These are phyloP conservation scores for Zaprionus kolodkinae DNA, from an alignment of 1,140 invertebrate genomes.

Conservation along the genomic window DNA sequence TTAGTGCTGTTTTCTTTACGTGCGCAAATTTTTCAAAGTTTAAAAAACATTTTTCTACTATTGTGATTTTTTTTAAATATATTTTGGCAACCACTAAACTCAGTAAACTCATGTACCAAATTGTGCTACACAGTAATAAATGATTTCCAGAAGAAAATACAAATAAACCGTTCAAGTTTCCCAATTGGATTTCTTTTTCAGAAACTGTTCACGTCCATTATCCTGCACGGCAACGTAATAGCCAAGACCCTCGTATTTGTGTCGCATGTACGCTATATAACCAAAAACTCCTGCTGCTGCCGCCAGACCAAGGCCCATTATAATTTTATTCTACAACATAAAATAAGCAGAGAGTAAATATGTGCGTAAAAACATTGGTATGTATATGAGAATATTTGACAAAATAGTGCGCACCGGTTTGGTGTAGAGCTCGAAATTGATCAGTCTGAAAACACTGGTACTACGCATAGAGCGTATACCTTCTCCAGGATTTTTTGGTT, in stretches of 20 bases:
- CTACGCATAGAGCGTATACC: slow-evolving; percentile 90
- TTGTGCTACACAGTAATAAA: slow-evolving; percentile 81
- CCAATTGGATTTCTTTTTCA: slow-evolving; percentile 89
- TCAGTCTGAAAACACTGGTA: slow-evolving; percentile 88
- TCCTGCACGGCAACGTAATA: slow-evolving; percentile 91
- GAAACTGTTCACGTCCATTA: slow-evolving; percentile 89
- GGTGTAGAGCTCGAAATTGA: slow-evolving; percentile 93
- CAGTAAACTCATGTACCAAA: slow-evolving; percentile 73
- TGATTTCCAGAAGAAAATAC: slow-evolving; percentile 54
- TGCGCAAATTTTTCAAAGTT: slow-evolving; percentile 57
- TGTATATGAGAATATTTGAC: not conserved
- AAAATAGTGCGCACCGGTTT: slow-evolving; percentile 89
- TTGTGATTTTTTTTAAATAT: slow-evolving; percentile 74
- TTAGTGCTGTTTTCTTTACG: slow-evolving; percentile 46
- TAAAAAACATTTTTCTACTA: slow-evolving; percentile 79
- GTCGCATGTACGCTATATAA: slow-evolving; percentile 92
- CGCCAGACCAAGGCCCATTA: slow-evolving; percentile 90
- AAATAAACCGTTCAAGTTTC: slow-evolving; percentile 22
- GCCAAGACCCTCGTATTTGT: slow-evolving; percentile 90
- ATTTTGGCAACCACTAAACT: slow-evolving; percentile 60
- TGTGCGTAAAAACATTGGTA: not conserved
- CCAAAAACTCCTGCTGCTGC: slow-evolving; percentile 89
- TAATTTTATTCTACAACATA: slow-evolving; percentile 88
- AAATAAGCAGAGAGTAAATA: slow-evolving; percentile 3
- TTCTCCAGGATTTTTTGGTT: slow-evolving; percentile 87